These are phyloP conservation scores for Propithecus deckenii DNA, from an alignment of 2,797 vertebrate species.

Conservation along the genomic window DNA sequence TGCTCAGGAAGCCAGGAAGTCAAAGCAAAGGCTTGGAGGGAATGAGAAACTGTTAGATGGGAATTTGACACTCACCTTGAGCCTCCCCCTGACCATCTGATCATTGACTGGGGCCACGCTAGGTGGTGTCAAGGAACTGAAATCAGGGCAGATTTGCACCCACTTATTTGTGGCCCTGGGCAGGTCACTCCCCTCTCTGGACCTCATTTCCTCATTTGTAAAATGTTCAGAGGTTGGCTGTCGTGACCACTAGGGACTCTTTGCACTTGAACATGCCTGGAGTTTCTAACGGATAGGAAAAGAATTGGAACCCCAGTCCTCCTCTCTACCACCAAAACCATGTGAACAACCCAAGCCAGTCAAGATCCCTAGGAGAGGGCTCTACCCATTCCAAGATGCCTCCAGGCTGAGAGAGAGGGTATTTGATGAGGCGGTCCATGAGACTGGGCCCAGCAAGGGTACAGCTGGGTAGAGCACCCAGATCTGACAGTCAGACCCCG, in stretches of 20 bases:
- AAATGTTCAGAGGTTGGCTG: neutral
- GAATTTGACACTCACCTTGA: neutral
- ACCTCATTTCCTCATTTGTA: neutral
- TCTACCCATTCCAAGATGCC: neutral
- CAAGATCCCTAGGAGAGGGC: neutral
- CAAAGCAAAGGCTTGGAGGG: neutral
- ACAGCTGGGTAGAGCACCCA: neutral
- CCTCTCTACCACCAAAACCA: neutral
- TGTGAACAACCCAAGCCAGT: neutral
- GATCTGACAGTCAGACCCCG: neutral
- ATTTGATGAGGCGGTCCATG: neutral
- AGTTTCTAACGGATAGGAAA: neutral
- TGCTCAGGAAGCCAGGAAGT: neutral
- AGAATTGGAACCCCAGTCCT: neutral
- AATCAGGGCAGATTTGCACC: neutral
- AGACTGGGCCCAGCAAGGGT: neutral
- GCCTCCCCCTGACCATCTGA: neutral
- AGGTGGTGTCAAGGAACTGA: neutral
- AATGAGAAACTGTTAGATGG: neutral
- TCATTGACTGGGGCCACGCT: neutral
- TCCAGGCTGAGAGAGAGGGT: neutral
- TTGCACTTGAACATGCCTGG: neutral
- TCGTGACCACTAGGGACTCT: neutral
- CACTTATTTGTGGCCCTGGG: neutral
- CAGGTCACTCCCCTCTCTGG: neutral